Base-by-base conservation (phyloP, 2,113 vertebrate species). In the Martes martes region DNA sequence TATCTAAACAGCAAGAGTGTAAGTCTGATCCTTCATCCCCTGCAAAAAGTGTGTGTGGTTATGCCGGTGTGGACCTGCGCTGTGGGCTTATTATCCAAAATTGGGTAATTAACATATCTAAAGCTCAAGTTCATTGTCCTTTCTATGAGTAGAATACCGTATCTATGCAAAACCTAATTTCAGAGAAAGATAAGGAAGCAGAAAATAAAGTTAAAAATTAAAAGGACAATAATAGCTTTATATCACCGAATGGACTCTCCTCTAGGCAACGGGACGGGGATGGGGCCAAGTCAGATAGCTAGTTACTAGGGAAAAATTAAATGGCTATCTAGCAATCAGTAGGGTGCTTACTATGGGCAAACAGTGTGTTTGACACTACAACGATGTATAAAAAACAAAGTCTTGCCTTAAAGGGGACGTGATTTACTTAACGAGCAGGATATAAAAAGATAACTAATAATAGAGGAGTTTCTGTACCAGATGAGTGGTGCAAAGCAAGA, bases 161-260 rank as follows among this genome's bases (percentile, higher is more conserved):
- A 89, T 84, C 79, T 84, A 42, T 42, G 52, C 90, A 73, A 59
- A 59, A 82, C n/a, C 59, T 42, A 79, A 86, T 93, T 94, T 94
- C 71, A 97, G 87, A 89, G 90, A 67, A 59, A 83, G 73, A 91
- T 97, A 93, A 92, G 80, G 63, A 85, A 96, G 47, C 81, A 83
- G 82, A 55, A 86, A 94, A 71, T 57, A n/a, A 93, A 91, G 83
- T 74, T 90, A 90, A 96, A 82, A 50, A 59, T 94, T 89, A 65
- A 90, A 92, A 84, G 90, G 23, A 71, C 26, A 94, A 88, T 80
- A 93, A 91, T 81, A 74, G 71, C 39, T 81, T 73, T 91, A 67
- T 88, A 94, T 89, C 47, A 57, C 21, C 67, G 24, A 69, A n/a
- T 65, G 55, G 50, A 21, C 73, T 61, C 57, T 71, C 63, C 59